Percentiles rank a stretch among this genome's conserved stretches.
Conservation (phyloP, 2,888 invertebrate species). For the Eristalis pertinax region DNA sequence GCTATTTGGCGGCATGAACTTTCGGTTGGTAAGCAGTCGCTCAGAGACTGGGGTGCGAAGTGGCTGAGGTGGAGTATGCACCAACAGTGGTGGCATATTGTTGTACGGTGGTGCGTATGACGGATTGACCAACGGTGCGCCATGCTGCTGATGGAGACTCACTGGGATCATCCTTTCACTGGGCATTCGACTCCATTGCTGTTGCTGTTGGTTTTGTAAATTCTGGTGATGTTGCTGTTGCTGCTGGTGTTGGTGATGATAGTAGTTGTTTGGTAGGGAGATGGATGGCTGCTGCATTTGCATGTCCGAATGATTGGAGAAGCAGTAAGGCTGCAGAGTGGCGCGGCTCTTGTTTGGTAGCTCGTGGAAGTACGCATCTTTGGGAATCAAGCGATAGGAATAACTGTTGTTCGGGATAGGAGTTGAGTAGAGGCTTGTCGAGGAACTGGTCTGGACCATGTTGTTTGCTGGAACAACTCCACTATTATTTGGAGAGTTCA, state of each 20-base stretch:
- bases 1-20: slow-evolving; percentile 64
- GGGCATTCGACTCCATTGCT: slow-evolving; percentile 46
- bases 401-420: slow-evolving; percentile 58
- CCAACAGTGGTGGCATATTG: slow-evolving; percentile 62
- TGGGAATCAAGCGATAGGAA: slow-evolving; percentile 82
- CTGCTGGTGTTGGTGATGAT: slow-evolving; percentile 52
- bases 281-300: slow-evolving; percentile 54
- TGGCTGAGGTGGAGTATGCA: slow-evolving; percentile 58
- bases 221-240: slow-evolving; percentile 44
- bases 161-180: slow-evolving; percentile 38
- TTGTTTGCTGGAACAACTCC: slow-evolving; percentile 43
- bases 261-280: slow-evolving; percentile 57
- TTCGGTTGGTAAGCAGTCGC: slow-evolving; percentile 58
- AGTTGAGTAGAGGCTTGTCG: slow-evolving; percentile 46
- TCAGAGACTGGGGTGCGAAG: slow-evolving; percentile 49
- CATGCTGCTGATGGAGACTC: slow-evolving; percentile 42
- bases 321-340: slow-evolving; percentile 26
- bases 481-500: slow-evolving; percentile 56
- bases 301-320: slow-evolving; percentile 57
- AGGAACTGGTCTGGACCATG: slow-evolving; percentile 38
- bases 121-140: slow-evolving; percentile 46
- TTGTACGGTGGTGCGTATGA: slow-evolving; percentile 53
- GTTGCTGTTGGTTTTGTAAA: slow-evolving; percentile 44
- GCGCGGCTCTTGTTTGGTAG: slow-evolving; percentile 82
- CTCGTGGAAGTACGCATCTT: slow-evolving; percentile 85